Conservation (phyloP, 2,888 invertebrate species). For the Scaptomyza flava region DNA sequence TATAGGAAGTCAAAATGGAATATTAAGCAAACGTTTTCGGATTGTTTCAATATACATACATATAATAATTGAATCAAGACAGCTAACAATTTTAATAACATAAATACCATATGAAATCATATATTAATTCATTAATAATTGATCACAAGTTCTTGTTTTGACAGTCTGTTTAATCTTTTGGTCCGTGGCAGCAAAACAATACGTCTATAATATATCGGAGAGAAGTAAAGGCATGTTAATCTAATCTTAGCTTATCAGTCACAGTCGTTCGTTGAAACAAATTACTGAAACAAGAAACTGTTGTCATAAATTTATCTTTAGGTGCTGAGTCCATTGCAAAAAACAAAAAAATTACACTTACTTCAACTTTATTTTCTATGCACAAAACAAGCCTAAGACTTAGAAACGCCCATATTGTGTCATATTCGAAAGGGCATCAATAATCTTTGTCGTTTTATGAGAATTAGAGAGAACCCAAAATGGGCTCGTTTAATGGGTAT, state of each 20-base stretch:
- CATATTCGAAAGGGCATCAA: no score
- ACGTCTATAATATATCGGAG: not conserved
- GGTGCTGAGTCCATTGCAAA: no score
- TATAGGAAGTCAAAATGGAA: not conserved
- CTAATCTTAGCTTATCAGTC: constrained; percentile 1
- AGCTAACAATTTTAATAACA: not conserved
- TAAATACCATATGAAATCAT: no score
- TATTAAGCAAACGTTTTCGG: not conserved
- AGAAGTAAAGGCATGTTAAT: not conserved
- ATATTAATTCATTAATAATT: not conserved
- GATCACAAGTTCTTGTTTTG: not conserved
- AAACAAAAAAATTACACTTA: no score
- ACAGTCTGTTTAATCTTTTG: not conserved
- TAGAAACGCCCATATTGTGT: no score
- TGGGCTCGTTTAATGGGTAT: constrained; percentile 14
- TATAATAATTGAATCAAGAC: not conserved
- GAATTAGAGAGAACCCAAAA: not conserved
- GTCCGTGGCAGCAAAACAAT: not conserved
- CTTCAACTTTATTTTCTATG: no score
- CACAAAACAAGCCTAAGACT: no score
- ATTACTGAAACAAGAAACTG: not conserved
- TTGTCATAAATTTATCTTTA: not conserved
- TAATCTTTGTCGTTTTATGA: no score
- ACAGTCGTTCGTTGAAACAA: not conserved
- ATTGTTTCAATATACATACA: not conserved